Conservation (phyloP, 1,140 invertebrate genomes). For the Phortica variegata region DNA sequence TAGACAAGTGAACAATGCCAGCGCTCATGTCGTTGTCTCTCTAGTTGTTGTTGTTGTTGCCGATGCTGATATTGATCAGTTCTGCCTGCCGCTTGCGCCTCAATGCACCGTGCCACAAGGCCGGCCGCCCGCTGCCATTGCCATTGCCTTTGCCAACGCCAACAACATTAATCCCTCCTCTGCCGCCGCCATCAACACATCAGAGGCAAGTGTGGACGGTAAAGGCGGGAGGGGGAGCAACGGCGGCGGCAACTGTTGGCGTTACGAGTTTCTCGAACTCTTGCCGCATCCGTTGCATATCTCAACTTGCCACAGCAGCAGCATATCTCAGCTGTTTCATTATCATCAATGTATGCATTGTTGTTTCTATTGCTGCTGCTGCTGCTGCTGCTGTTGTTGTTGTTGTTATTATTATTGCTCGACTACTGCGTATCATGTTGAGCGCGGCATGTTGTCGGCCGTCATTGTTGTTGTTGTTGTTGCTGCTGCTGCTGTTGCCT, state of each 20-base stretch:
- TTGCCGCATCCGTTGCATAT: slow-evolving; percentile 9
- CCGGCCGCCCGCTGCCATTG: slow-evolving; percentile 25
- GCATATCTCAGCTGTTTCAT: slow-evolving; percentile 50
- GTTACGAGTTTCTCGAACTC: slow-evolving; percentile 38
- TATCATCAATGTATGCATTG: slow-evolving; percentile 44
- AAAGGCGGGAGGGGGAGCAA: slow-evolving; percentile 1
- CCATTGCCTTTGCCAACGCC: slow-evolving; percentile 31
- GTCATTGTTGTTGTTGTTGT: background rate
- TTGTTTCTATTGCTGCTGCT: slow-evolving; percentile 10
- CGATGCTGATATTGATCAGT: too few relatives aligned
- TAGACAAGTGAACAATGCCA: too few relatives aligned
- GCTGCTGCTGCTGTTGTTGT: slow-evolving; percentile 6
- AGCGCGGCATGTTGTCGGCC: slow-evolving; percentile 22
- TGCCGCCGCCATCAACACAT: too few relatives aligned
- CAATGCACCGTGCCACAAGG: too few relatives aligned
- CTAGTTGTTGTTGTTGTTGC: too few relatives aligned
- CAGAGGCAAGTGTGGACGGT: too few relatives aligned
- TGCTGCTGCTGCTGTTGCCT: background rate
- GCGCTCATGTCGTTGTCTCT: too few relatives aligned
- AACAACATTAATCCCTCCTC: too few relatives aligned
- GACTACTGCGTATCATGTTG: slow-evolving; percentile 4
- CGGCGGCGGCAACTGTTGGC: slow-evolving; percentile 13
- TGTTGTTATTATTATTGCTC: background rate
- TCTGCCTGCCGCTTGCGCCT: too few relatives aligned
- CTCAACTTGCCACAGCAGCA: slow-evolving; percentile 26